A percentile compares a stretch with the other conserved stretches of the same genome.
phyloP scores from a whole-genome alignment of 2,888 invertebrate species.

The Temnothorax ravouxi region DNA sequence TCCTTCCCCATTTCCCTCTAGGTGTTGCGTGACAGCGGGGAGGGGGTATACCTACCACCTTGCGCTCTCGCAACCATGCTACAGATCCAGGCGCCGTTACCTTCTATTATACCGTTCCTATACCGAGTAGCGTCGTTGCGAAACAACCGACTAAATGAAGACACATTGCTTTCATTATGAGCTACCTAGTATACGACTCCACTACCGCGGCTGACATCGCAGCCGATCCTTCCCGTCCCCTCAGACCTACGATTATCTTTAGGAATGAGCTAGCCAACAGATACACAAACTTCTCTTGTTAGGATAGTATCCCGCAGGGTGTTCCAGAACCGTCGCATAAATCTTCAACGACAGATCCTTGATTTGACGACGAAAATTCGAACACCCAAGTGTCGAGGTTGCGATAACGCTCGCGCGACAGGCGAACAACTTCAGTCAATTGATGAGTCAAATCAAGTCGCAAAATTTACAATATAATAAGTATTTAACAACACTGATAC shows the following conservation, averaged over 20 bases:
- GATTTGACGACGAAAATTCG: constrained; percentile 2
- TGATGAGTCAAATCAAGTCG: neutral
- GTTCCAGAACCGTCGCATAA: neutral
- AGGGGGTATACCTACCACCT: constrained; percentile 57
- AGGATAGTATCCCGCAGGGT: constrained; percentile 13
- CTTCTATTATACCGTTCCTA: constrained; percentile 79
- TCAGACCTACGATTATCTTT: constrained; percentile 48
- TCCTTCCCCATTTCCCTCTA: constrained; percentile 42
- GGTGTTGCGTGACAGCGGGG: constrained; percentile 25
- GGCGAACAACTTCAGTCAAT: neutral
- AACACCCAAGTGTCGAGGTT: neutral
- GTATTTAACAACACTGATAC: neutral
- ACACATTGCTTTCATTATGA: constrained; percentile 85
- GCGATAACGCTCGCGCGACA: neutral
- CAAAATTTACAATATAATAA: neutral
- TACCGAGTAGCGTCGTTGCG: constrained; percentile 76
- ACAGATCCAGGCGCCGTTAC: constrained; percentile 68
- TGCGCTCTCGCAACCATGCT: constrained; percentile 58
- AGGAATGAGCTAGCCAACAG: constrained; percentile 46
- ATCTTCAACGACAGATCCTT: constrained; percentile 28
- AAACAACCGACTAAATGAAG: constrained; percentile 85
- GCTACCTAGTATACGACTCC: constrained; percentile 70
- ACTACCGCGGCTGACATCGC: constrained; percentile 42
- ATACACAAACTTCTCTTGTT: constrained; percentile 46
- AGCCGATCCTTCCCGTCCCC: constrained; percentile 29